phyloP scores from a whole-genome alignment of 2,797 vertebrate genomes.

The Columba guinea region DNA sequence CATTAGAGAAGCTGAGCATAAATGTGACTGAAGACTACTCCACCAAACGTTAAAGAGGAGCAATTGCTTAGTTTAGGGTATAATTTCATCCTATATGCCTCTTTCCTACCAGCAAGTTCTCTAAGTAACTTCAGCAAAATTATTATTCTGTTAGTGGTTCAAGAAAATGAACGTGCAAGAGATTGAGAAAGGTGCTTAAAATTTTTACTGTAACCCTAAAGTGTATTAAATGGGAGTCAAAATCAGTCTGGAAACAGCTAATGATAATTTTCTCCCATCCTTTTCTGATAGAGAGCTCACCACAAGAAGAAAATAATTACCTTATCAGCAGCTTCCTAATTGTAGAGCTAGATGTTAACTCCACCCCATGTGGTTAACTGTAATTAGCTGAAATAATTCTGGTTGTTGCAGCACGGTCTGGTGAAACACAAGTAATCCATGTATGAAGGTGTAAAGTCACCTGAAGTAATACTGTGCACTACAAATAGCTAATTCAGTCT shows the following conservation, averaged over 20 bases:
- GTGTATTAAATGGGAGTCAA: neutral
- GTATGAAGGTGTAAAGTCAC: neutral
- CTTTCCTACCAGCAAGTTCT: neutral
- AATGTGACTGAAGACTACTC: neutral
- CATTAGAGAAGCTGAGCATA: neutral
- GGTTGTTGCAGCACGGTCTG: neutral
- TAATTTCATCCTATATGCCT: neutral
- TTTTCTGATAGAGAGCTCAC: neutral
- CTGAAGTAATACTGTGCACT: neutral
- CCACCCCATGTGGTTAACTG: neutral
- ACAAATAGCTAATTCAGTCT: neutral
- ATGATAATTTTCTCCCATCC: neutral
- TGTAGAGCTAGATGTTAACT: neutral
- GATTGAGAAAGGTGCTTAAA: neutral
- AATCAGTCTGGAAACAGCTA: neutral
- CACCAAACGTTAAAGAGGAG: neutral
- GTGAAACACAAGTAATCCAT: neutral
- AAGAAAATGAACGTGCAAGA: slow-evolving; percentile 2
- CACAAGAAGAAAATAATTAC: neutral
- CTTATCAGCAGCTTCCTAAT: neutral
- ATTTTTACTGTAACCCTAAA: slow-evolving; percentile 18
- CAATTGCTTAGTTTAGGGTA: slow-evolving; percentile 15
- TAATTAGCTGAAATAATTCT: slow-evolving; percentile 32
- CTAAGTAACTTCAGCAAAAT: slow-evolving; percentile 38
- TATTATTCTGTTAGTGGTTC: slow-evolving; percentile 1